Base-by-base conservation (phyloP, 2,113 vertebrate genomes). In the Trichechus manatus region DNA sequence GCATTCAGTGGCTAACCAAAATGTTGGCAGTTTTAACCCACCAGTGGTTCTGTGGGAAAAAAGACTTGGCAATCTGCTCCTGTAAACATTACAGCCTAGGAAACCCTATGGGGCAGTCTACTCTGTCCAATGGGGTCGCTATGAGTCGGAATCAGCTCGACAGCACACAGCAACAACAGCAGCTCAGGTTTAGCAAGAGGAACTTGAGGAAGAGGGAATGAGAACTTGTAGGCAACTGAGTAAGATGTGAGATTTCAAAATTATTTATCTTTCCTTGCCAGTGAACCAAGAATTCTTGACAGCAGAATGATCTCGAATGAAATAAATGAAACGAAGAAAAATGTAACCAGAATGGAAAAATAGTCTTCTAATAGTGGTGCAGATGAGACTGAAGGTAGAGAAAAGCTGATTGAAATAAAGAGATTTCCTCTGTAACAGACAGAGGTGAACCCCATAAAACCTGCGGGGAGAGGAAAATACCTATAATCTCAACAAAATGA, bases 241-340 rank as follows among this genome's bases (percentile, higher is more conserved):
- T 47, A 79, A 72, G 42, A 72, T 25, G 13, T 36, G 47, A 74
- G n/a, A 36, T 70, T 85, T 85, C 31, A 50, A 64, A 77, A 25
- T 50, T 31, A n/a, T 33, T 88, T 63, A 36, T 85, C 47, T 68
- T 79, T 77, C 10, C 13, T 42, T 56, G 61, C 44, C 22, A 39
- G 44, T 50, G 42, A 81, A 53, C 53, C 64, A 29, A 53, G 29
- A 59, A 82, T 78, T 89, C 63, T 77, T 87, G 82, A 59, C 50
- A 96, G 61, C 7, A 20, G 66, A 56, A 75, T 72, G 42, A 83
- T 72, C 77, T 86, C 3, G 10, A 87, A 70, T 19, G 83, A 77
- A 91, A 93, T 59, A 78, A 72, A 74, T 0, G 39, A n/a, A 87
- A 93, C n/a, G 72, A 72, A 94, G 64, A 50, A 77, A 90, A 90